phyloP scores from a whole-genome alignment of 2,113 vertebrate genomes.

The Cariama cristata region DNA sequence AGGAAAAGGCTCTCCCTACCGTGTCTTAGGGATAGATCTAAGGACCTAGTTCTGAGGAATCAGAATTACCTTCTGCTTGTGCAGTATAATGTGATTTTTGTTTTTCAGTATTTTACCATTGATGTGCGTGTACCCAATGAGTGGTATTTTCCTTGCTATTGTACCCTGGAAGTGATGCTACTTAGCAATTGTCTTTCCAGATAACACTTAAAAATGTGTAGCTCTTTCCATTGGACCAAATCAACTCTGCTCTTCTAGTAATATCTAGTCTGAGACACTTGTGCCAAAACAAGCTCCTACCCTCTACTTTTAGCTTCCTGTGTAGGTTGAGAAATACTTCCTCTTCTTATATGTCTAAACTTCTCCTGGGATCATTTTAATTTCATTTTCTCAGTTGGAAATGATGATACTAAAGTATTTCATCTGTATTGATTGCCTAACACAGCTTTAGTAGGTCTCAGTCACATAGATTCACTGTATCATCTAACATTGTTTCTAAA shows the following conservation, averaged over 20 bases:
- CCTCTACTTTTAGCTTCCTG: background rate
- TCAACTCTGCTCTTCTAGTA: background rate
- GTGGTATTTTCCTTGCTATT: fast-evolving
- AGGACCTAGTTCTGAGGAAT: background rate
- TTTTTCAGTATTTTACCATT: background rate
- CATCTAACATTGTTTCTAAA: background rate
- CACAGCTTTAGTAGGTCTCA: background rate
- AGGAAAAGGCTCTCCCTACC: background rate
- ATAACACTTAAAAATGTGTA: background rate
- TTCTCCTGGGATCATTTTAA: background rate
- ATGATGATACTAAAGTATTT: background rate
- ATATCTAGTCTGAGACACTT: background rate
- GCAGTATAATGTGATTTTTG: background rate
- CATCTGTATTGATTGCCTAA: background rate
- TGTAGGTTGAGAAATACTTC: background rate
- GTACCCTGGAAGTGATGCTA: background rate
- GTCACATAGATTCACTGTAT: background rate
- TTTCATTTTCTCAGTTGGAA: background rate
- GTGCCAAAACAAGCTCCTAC: background rate
- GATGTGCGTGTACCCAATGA: fast-evolving
- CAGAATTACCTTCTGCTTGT: background rate
- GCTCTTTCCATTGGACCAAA: background rate
- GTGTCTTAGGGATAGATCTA: background rate
- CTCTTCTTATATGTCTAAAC: background rate
- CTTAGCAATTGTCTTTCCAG: background rate